A percentile compares a stretch with the other conserved stretches of the same genome.
phyloP scores from a whole-genome alignment of 1,140 invertebrate species.

The Drosophila quadrilineata region DNA sequence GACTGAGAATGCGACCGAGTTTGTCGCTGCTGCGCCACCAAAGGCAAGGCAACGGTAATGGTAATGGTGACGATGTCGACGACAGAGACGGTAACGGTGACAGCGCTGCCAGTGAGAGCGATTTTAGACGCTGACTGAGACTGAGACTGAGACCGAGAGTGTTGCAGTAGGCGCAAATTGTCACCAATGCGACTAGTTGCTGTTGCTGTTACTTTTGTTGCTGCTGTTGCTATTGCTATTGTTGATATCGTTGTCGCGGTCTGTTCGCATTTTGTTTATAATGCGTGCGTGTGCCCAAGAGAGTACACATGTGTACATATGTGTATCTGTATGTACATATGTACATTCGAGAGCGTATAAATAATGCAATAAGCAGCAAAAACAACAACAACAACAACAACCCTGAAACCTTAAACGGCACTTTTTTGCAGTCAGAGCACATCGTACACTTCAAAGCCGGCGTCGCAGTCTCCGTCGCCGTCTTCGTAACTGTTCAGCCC shows the following conservation, averaged over 20 bases:
- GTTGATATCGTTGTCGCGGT: conserved; percentile 29
- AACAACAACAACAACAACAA: conserved; percentile 43
- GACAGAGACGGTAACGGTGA: conserved; percentile 5
- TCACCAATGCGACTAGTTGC: conserved; percentile 44
- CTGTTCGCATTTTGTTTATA: conserved; percentile 54
- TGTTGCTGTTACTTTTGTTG: conserved; percentile 17
- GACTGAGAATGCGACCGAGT: conserved; percentile 67
- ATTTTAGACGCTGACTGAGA: conserved; percentile 1
- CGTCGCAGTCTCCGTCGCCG: conserved; percentile 16
- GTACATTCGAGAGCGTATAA: too few species aligned
- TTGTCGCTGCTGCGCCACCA: conserved; percentile 37
- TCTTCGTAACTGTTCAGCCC: conserved; percentile 1
- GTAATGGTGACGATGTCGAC: conserved; percentile 10
- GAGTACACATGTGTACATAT: conserved; percentile 22
- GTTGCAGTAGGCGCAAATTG: conserved; percentile 67
- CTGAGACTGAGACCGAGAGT: conserved; percentile 32
- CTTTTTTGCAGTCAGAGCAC: conserved; percentile 74
- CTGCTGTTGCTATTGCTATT: conserved; percentile 30
- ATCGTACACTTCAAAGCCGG: conserved; percentile 48
- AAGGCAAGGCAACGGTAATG: conserved; percentile 15
- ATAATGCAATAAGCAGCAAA: conserved; percentile 69
- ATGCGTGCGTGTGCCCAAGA: conserved; percentile 43
- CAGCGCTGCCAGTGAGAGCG: conserved; percentile 30
- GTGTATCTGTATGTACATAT: conserved; percentile 19
- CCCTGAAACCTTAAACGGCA: conserved; percentile 59